Percentiles rank a stretch among this genome's conserved stretches.
phyloP scores from a whole-genome alignment of 2,797 vertebrate genomes.

The Vespertilio murinus region DNA sequence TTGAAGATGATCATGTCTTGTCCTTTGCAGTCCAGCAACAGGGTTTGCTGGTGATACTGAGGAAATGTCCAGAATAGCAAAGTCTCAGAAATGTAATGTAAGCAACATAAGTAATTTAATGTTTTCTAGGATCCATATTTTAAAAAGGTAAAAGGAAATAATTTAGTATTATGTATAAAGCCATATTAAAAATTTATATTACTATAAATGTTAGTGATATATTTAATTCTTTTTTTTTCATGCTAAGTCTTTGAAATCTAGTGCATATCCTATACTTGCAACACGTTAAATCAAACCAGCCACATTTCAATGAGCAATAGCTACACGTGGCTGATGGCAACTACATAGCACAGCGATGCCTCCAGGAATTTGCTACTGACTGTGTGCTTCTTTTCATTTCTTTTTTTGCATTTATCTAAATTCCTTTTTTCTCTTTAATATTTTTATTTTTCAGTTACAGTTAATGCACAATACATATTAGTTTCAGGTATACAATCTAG shows the following conservation, averaged over 20 bases:
- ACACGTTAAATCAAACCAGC: not conserved
- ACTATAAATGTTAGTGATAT: not conserved
- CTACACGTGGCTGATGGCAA: not conserved
- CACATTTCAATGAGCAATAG: not conserved
- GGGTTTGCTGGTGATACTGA: not conserved
- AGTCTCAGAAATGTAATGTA: not conserved
- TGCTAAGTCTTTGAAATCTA: not conserved
- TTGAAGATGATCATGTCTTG: not conserved
- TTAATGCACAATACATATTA: not conserved
- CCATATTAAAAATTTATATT: not conserved
- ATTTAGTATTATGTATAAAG: not conserved
- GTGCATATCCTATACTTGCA: not conserved
- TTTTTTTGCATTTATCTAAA: not conserved
- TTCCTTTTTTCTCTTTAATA: not conserved
- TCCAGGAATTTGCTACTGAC: not conserved
- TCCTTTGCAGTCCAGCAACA: not conserved
- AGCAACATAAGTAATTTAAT: not conserved
- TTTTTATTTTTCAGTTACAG: not conserved
- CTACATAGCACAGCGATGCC: accelerated
- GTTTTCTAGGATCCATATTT: not conserved
- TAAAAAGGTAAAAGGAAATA: not conserved
- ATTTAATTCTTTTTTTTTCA: not conserved
- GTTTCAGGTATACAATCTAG: not conserved
- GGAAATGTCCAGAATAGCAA: not conserved
- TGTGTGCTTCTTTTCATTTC: not conserved